These are phyloP conservation scores for Leptestheria dahalacensis DNA, from an alignment of 1,140 invertebrate genomes.

Conservation along the genomic window DNA sequence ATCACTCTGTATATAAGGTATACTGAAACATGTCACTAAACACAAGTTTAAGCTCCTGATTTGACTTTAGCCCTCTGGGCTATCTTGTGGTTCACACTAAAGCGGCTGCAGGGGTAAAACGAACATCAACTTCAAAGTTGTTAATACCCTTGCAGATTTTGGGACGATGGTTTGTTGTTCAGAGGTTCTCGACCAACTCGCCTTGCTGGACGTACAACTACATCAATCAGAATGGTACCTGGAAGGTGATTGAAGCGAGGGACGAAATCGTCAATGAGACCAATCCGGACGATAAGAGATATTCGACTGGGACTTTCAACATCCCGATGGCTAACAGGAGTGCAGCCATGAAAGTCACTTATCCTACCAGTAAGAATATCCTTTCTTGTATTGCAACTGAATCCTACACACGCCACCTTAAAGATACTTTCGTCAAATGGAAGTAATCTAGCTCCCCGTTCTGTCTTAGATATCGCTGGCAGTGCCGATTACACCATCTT, in stretches of 20 bases:
- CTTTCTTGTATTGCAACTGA: neutral
- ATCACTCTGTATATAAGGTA: too few species aligned
- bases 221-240: constrained; percentile 5
- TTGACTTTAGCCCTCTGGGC: neutral
- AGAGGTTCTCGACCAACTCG: neutral
- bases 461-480: constrained; percentile 47
- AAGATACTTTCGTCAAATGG: neutral
- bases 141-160: constrained; percentile 1
- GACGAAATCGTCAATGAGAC: neutral
- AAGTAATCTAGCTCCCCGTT: neutral
- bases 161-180: constrained; percentile 1
- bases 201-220: constrained; percentile 6
- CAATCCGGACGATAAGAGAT: neutral
- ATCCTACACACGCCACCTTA: neutral
- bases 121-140: too few species aligned
- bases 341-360: neutral
- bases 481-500: constrained; percentile 54
- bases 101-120: too few species aligned
- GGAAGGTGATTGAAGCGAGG: neutral
- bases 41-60: too few species aligned
- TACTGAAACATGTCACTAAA: too few species aligned
- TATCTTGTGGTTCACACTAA: too few species aligned
- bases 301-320: neutral
- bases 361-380: neutral
- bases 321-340: neutral